These are phyloP conservation scores for Steatocranus sp. DNA, from an alignment of 2,797 vertebrate species.

Conservation along the genomic window DNA sequence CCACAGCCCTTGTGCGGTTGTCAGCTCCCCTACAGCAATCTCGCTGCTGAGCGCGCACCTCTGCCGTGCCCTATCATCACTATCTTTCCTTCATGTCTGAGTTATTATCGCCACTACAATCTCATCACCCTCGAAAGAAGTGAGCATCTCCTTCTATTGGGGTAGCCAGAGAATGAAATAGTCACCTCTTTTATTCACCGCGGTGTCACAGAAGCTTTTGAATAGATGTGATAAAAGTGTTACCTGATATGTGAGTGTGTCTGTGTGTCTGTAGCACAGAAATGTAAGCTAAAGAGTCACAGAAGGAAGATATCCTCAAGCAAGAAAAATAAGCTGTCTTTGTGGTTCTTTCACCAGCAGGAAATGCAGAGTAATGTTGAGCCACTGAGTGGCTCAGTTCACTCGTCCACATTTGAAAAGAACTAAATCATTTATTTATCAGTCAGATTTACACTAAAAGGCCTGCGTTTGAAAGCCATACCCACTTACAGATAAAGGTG, in stretches of 20 bases:
- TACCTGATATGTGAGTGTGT: slow-evolving; percentile 16
- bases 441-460: neutral
- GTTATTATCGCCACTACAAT: slow-evolving; percentile 9
- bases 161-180: neutral
- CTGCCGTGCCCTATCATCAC: slow-evolving; percentile 27
- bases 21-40: slow-evolving; percentile 38
- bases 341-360: neutral
- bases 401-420: neutral
- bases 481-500: neutral
- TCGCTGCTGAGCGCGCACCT: slow-evolving; percentile 12
- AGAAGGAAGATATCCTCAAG: neutral
- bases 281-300: neutral
- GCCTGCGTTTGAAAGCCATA: neutral
- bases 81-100: slow-evolving; percentile 13
- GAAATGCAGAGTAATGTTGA: neutral
- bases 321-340: neutral
- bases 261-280: neutral
- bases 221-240: neutral
- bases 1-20: slow-evolving; percentile 42
- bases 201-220: slow-evolving; percentile 2
- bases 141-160: neutral
- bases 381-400: neutral
- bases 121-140: slow-evolving; percentile 19
- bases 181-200: neutral
- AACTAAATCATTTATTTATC: neutral